Percentiles rank a stretch among this genome's conserved stretches.
These are phyloP conservation scores for Triplophysa siluroides DNA, from an alignment of 2,113 vertebrate genomes.

Conservation along the genomic window DNA sequence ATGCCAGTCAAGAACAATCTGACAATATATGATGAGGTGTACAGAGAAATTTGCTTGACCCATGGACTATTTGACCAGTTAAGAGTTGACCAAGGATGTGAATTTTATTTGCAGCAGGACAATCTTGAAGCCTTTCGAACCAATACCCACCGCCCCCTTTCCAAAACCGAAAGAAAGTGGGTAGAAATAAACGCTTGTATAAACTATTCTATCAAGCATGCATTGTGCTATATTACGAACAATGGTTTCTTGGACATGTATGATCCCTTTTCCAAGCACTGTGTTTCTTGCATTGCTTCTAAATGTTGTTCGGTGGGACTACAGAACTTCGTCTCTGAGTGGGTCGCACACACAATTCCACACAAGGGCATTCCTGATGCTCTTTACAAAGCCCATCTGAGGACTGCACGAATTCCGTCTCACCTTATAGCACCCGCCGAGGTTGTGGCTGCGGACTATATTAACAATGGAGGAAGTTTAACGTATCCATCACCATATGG, in stretches of 20 bases:
- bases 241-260: neutral
- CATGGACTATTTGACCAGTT: neutral
- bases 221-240: neutral
- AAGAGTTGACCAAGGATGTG: neutral
- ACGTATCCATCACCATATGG: too few relatives aligned
- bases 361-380: neutral
- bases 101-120: neutral
- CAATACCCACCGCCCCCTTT: neutral
- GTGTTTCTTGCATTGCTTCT: neutral
- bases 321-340: neutral
- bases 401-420: neutral
- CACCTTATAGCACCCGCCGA: neutral
- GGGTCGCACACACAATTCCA: neutral
- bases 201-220: neutral
- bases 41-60: neutral
- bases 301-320: neutral
- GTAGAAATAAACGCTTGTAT: neutral
- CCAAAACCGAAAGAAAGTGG: neutral
- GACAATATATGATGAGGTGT: constrained; percentile 6
- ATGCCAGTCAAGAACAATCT: constrained; percentile 6
- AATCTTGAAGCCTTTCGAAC: neutral
- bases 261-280: neutral
- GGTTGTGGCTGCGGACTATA: neutral
- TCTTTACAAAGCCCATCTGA: neutral
- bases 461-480: too few relatives aligned